Percentiles rank a stretch among this genome's conserved stretches.
phyloP scores from a whole-genome alignment of 2,888 invertebrate genomes.

The Oxycera nigricornis region DNA sequence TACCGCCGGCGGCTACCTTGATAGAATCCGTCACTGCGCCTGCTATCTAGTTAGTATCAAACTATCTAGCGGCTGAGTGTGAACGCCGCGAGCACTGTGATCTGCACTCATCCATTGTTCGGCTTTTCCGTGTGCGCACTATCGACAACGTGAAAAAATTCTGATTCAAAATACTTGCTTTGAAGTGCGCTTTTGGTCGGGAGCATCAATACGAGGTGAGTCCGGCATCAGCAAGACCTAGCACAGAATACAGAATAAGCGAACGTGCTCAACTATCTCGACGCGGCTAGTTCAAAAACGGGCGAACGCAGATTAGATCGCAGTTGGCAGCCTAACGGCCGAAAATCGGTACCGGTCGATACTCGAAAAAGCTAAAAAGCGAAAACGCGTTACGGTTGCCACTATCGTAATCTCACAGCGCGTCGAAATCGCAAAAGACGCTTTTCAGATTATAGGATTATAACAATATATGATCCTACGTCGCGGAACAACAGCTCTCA shows the following conservation, averaged over 20 bases:
- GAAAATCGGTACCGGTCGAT: not conserved
- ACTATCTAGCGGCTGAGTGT: slow-evolving; percentile 6
- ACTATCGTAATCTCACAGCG: slow-evolving; percentile 31
- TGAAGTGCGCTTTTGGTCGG: not conserved
- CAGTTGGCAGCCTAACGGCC: not conserved
- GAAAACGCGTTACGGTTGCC: slow-evolving; percentile 1
- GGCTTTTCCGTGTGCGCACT: slow-evolving; percentile 1
- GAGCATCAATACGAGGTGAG: not conserved
- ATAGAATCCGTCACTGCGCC: not conserved
- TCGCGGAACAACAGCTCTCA: slow-evolving; percentile 56
- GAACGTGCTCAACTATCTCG: not conserved
- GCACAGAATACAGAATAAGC: not conserved
- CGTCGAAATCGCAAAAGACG: slow-evolving; percentile 32
- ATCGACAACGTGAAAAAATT: slow-evolving; percentile 27
- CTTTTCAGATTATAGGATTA: slow-evolving; percentile 47
- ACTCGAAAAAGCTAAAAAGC: not conserved
- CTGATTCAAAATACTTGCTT: too few species aligned
- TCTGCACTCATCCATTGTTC: not conserved
- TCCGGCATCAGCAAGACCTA: not conserved
- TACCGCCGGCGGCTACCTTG: not conserved
- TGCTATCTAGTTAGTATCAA: slow-evolving; percentile 1
- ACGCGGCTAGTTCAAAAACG: not conserved
- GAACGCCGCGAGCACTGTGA: slow-evolving; percentile 15
- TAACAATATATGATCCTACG: slow-evolving; percentile 56
- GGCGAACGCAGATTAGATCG: not conserved